Conservation (phyloP, 2,113 vertebrate species). For the Hypocryptadius cinnamomeus region DNA sequence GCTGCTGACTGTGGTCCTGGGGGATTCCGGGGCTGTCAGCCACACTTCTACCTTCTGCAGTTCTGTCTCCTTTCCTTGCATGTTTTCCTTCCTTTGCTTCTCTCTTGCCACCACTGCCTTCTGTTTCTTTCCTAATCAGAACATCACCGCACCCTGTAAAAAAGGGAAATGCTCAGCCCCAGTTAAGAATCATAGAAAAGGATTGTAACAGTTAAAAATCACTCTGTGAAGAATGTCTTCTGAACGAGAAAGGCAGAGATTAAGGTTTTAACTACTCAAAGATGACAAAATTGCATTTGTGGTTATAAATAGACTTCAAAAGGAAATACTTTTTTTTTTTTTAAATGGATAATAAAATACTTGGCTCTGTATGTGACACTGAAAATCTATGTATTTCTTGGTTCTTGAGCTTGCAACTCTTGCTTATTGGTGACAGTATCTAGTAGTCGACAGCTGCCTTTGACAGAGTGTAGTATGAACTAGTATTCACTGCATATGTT, state of each 20-base stretch:
- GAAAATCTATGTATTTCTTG: not conserved
- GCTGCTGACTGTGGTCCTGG: slow-evolving; percentile 48
- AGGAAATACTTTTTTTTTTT: not conserved
- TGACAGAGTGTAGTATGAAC: not conserved
- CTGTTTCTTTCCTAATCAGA: not conserved
- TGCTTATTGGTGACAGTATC: not conserved
- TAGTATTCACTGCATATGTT: not conserved
- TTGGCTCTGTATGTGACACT: not conserved
- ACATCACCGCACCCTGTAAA: not conserved
- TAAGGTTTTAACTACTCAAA: not conserved
- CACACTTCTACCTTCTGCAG: slow-evolving; percentile 20
- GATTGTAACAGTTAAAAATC: not conserved
- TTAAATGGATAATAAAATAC: not conserved
- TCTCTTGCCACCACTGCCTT: not conserved
- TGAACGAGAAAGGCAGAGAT: not conserved
- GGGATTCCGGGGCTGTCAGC: slow-evolving; percentile 46
- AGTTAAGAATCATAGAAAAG: not conserved
- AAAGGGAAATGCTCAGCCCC: not conserved
- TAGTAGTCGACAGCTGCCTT: not conserved
- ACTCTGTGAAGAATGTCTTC: not conserved
- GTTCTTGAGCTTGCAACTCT: not conserved
- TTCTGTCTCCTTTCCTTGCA: not conserved
- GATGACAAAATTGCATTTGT: slow-evolving; percentile 4
- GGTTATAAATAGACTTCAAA: not conserved
- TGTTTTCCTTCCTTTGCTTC: not conserved